Percentiles rank a stretch among this genome's conserved stretches.
These are phyloP conservation scores for Hiodon alosoides DNA, from an alignment of 2,113 vertebrate genomes.

Conservation along the genomic window DNA sequence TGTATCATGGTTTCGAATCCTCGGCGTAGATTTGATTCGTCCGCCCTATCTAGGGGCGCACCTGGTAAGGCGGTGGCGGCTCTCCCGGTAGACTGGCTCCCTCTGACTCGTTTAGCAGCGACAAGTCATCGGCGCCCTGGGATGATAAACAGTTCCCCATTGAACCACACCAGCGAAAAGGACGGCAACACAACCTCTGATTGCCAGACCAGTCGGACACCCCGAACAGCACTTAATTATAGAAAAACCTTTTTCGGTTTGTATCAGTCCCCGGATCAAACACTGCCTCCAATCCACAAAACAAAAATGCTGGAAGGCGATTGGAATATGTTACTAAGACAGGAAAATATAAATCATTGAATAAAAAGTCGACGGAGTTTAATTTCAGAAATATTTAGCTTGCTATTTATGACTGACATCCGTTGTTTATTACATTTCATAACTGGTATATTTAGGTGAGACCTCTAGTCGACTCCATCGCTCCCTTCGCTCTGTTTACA, in stretches of 20 bases:
- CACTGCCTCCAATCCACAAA: background rate
- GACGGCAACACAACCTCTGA: background rate
- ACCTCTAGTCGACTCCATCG: conserved; percentile 41
- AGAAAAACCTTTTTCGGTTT: background rate
- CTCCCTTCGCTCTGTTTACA: conserved; percentile 49
- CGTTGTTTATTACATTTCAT: conserved; percentile 7
- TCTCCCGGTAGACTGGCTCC: conserved; percentile 70
- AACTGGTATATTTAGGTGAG: conserved; percentile 42
- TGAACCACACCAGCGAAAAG: conserved; percentile 29
- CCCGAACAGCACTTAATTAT: background rate
- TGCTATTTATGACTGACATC: conserved; percentile 1
- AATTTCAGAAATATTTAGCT: conserved; percentile 6
- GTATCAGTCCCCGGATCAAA: conserved; percentile 3
- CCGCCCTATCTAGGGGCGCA: conserved; percentile 27
- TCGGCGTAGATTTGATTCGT: conserved; percentile 3
- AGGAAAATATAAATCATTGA: background rate
- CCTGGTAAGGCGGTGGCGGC: conserved; percentile 64
- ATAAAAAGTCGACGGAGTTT: conserved; percentile 2
- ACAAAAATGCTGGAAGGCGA: conserved; percentile 8
- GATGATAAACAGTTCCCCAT: conserved; percentile 79
- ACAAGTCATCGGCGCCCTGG: conserved; percentile 70
- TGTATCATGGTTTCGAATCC: background rate
- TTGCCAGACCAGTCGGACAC: conserved; percentile 8
- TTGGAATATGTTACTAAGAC: background rate
- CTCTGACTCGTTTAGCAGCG: conserved; percentile 74